phyloP scores from a whole-genome alignment of 2,797 vertebrate species.

The Ambastaia sidthimunki region DNA sequence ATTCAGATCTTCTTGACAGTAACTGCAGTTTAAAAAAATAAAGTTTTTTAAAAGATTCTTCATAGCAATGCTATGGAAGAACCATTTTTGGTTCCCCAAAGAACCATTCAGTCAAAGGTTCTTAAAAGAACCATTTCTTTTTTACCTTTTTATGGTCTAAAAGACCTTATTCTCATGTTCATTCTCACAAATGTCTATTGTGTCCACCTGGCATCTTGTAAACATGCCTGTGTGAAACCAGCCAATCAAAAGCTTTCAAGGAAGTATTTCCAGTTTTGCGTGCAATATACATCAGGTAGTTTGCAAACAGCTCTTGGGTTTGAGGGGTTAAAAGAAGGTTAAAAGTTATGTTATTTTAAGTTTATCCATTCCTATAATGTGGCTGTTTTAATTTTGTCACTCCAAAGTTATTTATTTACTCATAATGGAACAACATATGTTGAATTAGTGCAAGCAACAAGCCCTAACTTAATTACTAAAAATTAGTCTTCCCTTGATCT shows the following conservation, averaged over 20 bases:
- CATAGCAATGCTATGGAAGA: too few relatives aligned
- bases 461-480: slow-evolving; percentile 43
- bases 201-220: neutral
- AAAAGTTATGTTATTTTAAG: too few relatives aligned
- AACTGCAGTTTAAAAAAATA: neutral
- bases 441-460: slow-evolving; percentile 20
- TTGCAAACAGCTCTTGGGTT: too few relatives aligned
- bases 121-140: too few relatives aligned
- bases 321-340: too few relatives aligned
- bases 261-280: neutral
- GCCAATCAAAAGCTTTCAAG: too few relatives aligned
- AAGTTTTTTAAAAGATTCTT: too few relatives aligned
- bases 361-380: too few relatives aligned
- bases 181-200: neutral
- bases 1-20: neutral
- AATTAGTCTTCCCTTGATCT: slow-evolving; percentile 63
- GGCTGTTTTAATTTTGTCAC: neutral
- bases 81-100: too few relatives aligned
- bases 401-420: slow-evolving; percentile 16
- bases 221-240: neutral
- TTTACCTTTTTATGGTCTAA: too few relatives aligned
- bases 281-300: too few relatives aligned
- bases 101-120: too few relatives aligned
- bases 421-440: neutral
- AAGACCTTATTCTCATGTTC: neutral